Evolutionary conservation across 2,113 vertebrate genomes (phyloP).

Genomic region (Tonatia bakeri): DNA sequence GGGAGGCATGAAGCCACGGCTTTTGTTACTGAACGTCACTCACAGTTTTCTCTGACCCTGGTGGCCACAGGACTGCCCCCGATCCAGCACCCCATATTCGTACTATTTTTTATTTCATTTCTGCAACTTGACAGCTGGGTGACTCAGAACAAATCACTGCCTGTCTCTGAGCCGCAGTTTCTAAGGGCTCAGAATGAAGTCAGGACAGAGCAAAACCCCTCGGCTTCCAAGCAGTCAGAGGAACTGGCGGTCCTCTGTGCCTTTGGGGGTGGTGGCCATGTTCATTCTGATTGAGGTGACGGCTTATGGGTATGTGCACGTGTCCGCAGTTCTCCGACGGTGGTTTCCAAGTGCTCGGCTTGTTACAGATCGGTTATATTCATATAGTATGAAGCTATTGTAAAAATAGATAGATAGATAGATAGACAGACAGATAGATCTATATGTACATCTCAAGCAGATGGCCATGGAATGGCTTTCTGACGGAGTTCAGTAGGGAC

Average conservation of each 20-base stretch:
- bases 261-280: accelerated
- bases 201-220: not conserved
- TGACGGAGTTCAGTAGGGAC: not conserved
- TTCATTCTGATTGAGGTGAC: not conserved
- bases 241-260: not conserved
- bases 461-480: not conserved
- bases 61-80: not conserved
- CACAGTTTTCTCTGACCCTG: not conserved
- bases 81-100: not conserved
- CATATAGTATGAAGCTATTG: too few species aligned
- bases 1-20: not conserved
- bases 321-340: not conserved
- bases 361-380: not conserved
- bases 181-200: not conserved
- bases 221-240: not conserved
- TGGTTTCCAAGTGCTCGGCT: not conserved
- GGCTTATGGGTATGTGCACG: too few species aligned
- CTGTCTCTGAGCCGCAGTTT: not conserved
- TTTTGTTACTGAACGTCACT: not conserved
- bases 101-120: not conserved
- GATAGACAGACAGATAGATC: too few species aligned
- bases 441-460: not conserved
- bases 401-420: too few species aligned
- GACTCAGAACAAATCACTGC: not conserved
- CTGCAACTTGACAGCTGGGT: not conserved